Conservation (phyloP, 2,113 vertebrate species). For the Tretioscincus oriximinensis region DNA sequence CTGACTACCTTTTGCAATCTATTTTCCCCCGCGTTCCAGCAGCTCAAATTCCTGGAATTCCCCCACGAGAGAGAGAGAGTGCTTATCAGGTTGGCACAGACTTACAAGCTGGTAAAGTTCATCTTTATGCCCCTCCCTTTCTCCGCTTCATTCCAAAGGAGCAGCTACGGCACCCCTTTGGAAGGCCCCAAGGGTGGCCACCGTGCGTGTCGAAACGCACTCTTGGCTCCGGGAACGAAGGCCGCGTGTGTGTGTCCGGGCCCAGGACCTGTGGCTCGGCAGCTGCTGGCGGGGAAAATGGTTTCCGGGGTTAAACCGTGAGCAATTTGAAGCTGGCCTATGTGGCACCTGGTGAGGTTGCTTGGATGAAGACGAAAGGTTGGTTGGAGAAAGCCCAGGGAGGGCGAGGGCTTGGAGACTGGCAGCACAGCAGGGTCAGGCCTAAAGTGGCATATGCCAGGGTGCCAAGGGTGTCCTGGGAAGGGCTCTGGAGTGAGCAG, state of each 20-base stretch:
- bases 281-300: not conserved
- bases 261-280: not conserved
- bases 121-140: not conserved
- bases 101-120: rapidly evolving
- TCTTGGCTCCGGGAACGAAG: rapidly evolving
- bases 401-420: too few relatives aligned
- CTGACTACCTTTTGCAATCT: too few relatives aligned
- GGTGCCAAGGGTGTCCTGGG: not conserved
- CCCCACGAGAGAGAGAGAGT: not conserved
- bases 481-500: not conserved
- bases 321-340: not conserved
- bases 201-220: not conserved
- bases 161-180: not conserved
- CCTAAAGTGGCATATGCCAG: not conserved
- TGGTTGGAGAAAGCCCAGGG: too few relatives aligned
- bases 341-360: not conserved
- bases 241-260: too few relatives aligned
- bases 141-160: rapidly evolving
- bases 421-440: not conserved
- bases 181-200: not conserved
- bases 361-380: not conserved
- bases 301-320: not conserved
- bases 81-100: conserved; percentile 56
- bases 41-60: conserved; percentile 38
- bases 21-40: too few relatives aligned